phyloP scores from a whole-genome alignment of 2,888 invertebrate genomes.

The Orthonevra nobilis region DNA sequence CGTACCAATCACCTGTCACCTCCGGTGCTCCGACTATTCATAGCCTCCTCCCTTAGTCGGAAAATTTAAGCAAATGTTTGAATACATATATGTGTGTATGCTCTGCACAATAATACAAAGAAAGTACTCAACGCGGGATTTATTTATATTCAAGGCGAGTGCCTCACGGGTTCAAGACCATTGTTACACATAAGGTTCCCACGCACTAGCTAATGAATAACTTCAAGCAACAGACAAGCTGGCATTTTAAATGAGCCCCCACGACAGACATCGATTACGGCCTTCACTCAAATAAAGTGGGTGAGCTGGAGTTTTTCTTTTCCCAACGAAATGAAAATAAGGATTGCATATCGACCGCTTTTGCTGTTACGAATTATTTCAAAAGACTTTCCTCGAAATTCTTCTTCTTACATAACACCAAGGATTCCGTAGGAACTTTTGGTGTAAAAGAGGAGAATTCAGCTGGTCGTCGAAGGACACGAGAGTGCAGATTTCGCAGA shows the following conservation, averaged over 20 bases:
- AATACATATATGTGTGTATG: too few relatives aligned
- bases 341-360: too few relatives aligned
- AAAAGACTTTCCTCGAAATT: too few relatives aligned
- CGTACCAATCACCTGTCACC: neutral
- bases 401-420: neutral
- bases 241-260: too few relatives aligned
- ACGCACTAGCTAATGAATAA: neutral
- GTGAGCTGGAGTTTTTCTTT: too few relatives aligned
- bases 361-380: too few relatives aligned
- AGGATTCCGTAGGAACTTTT: neutral
- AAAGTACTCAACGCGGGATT: neutral
- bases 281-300: too few relatives aligned
- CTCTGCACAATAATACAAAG: too few relatives aligned
- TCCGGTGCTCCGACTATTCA: neutral
- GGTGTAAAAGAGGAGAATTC: neutral
- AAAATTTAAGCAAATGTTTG: too few relatives aligned
- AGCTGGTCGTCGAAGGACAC: slow-evolving; percentile 6
- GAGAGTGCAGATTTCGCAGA: slow-evolving; percentile 11
- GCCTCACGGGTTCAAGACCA: neutral
- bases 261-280: too few relatives aligned
- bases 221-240: neutral
- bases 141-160: neutral
- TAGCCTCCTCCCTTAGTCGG: too few relatives aligned
- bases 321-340: too few relatives aligned
- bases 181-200: neutral